A percentile compares a stretch with the other conserved stretches of the same genome.
Conservation (phyloP, 2,797 vertebrate genomes). For the Iguana delicatissima region DNA sequence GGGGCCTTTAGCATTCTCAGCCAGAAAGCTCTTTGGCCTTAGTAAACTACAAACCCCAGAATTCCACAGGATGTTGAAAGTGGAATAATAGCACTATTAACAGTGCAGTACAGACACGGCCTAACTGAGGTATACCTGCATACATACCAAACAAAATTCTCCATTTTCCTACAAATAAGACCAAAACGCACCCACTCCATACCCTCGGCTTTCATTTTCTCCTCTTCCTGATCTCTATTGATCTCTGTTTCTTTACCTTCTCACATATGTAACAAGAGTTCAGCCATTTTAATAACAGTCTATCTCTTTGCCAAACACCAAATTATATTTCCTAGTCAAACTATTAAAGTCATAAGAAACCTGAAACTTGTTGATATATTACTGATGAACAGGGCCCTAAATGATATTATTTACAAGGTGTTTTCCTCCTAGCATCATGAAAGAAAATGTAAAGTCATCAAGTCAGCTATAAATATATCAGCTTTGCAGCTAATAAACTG, state of each 20-base stretch:
- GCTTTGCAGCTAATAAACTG: slow-evolving; percentile 57
- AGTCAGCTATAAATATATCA: slow-evolving; percentile 66
- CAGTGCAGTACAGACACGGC: no score
- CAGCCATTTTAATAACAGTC: slow-evolving; percentile 8
- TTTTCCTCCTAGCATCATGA: slow-evolving; percentile 53
- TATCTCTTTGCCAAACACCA: slow-evolving; percentile 46
- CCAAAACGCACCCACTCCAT: neutral
- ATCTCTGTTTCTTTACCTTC: neutral
- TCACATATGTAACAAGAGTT: neutral
- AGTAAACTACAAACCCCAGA: no score
- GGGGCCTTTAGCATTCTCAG: no score
- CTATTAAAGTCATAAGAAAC: slow-evolving; percentile 53
- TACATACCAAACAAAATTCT: neutral
- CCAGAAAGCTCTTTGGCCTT: no score
- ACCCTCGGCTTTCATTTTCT: neutral
- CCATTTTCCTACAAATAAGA: neutral
- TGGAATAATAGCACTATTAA: no score
- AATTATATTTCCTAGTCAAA: slow-evolving; percentile 57
- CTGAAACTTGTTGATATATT: slow-evolving; percentile 38
- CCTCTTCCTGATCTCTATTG: neutral
- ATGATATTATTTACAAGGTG: slow-evolving; percentile 56
- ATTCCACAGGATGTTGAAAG: no score
- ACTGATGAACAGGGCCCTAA: slow-evolving; percentile 53
- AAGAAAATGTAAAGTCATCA: slow-evolving; percentile 57
- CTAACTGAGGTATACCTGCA: no score